A percentile compares a stretch with the other conserved stretches of the same genome.
phyloP scores from a whole-genome alignment of 2,113 vertebrate species.

The Crotalus helleri region DNA sequence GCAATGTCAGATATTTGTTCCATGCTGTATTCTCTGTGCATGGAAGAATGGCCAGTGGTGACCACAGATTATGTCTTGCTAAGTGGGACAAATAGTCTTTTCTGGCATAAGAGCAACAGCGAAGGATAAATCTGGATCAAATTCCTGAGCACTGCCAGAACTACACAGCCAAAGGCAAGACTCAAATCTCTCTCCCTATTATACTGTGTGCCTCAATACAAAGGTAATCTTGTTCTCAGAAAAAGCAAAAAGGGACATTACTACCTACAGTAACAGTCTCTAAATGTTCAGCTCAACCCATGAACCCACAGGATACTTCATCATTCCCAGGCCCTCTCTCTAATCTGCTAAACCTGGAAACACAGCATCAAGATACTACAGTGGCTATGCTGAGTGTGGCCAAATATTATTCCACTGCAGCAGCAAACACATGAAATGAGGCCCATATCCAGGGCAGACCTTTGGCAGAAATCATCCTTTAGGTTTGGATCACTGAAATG shows the following conservation, averaged over 20 bases:
- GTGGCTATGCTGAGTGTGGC: not conserved
- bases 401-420: not conserved
- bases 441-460: not conserved
- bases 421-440: not conserved
- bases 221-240: not conserved
- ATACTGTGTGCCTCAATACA: not conserved
- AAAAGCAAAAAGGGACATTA: not conserved
- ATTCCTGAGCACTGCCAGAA: not conserved
- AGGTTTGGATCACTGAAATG: not conserved
- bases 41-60: not conserved
- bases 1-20: not conserved
- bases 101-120: not conserved
- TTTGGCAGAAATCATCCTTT: not conserved
- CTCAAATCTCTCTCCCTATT: not conserved
- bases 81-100: not conserved
- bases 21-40: not conserved
- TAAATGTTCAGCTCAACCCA: not conserved
- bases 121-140: not conserved
- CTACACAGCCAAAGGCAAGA: not conserved
- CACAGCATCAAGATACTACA: not conserved
- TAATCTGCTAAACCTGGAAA: not conserved
- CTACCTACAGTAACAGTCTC: not conserved
- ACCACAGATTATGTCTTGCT: not conserved
- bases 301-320: not conserved
- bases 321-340: not conserved